Evolutionary conservation across 2,113 vertebrate species (phyloP).

Genomic region (Nothobranchius furzeri): DNA sequence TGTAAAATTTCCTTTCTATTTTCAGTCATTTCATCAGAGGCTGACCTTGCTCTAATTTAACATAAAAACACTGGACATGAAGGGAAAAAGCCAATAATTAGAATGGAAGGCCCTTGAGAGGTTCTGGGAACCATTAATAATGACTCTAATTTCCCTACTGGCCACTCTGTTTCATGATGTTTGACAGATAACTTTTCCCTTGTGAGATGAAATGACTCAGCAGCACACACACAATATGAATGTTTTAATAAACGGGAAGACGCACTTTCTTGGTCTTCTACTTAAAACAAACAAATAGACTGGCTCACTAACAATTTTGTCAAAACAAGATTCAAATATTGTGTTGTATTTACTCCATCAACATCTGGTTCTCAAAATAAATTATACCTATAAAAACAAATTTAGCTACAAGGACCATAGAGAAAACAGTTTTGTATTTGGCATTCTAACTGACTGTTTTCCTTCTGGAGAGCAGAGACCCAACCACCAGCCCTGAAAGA

Average conservation of each 20-base stretch:
- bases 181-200: constrained; percentile 49
- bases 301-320: not conserved
- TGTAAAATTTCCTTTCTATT: not conserved
- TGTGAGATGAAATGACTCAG: constrained; percentile 30
- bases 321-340: not conserved
- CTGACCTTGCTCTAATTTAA: constrained; percentile 45
- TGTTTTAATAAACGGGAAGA: constrained; percentile 5
- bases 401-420: too few species aligned
- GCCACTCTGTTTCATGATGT: constrained; percentile 50
- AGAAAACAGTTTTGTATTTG: too few species aligned
- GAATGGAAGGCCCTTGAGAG: constrained; percentile 67
- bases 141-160: constrained; percentile 53
- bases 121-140: constrained; percentile 75
- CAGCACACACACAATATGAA: constrained; percentile 2
- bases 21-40: constrained; percentile 22
- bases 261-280: not conserved
- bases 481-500: too few species aligned
- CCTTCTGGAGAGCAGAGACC: too few species aligned
- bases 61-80: constrained; percentile 45
- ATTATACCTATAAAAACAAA: too few species aligned
- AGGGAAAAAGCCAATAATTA: constrained; percentile 67
- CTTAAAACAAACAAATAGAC: not conserved
- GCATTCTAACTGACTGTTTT: too few species aligned
- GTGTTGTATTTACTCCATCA: constrained; percentile 1
- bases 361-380: too few species aligned